These are phyloP conservation scores for Hemiscyllium ocellatum DNA, from an alignment of 2,113 vertebrate species.

Conservation along the genomic window DNA sequence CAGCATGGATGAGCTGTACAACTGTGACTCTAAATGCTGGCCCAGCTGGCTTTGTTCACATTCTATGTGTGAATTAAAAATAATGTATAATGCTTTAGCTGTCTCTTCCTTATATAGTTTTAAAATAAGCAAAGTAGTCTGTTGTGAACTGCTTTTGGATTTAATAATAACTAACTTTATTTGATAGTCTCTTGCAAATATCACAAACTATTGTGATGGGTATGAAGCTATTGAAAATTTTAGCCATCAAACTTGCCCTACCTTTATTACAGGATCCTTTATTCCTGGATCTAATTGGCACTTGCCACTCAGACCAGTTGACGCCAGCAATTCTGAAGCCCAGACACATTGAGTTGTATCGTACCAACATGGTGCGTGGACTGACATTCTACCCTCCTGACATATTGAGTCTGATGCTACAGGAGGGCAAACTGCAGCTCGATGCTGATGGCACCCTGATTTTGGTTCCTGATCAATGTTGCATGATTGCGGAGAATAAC, in stretches of 20 bases:
- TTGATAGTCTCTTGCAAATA: background rate
- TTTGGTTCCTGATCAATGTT: slow-evolving; percentile 51
- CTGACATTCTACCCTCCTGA: slow-evolving; percentile 65
- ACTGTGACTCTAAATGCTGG: no score
- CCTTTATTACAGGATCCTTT: slow-evolving; percentile 64
- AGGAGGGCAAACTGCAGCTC: slow-evolving; percentile 50
- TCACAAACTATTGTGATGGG: background rate
- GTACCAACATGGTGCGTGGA: slow-evolving; percentile 57
- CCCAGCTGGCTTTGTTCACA: no score
- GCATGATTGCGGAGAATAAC: background rate
- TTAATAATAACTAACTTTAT: background rate
- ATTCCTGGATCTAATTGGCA: slow-evolving; percentile 81
- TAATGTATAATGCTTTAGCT: no score
- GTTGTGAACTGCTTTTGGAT: background rate
- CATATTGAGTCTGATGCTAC: slow-evolving; percentile 57
- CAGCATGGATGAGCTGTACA: no score
- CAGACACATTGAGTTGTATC: slow-evolving; percentile 65
- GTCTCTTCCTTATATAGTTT: no score
- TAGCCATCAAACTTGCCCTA: background rate
- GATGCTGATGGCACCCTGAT: slow-evolving; percentile 57
- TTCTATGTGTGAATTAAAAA: no score
- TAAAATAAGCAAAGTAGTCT: background rate
- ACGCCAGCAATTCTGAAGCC: slow-evolving; percentile 64
- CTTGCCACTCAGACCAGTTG: slow-evolving; percentile 71
- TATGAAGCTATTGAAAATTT: background rate